A percentile compares a stretch with the other conserved stretches of the same genome.
Conservation (phyloP, 2,113 vertebrate genomes). For the Bagarius yarrelli region DNA sequence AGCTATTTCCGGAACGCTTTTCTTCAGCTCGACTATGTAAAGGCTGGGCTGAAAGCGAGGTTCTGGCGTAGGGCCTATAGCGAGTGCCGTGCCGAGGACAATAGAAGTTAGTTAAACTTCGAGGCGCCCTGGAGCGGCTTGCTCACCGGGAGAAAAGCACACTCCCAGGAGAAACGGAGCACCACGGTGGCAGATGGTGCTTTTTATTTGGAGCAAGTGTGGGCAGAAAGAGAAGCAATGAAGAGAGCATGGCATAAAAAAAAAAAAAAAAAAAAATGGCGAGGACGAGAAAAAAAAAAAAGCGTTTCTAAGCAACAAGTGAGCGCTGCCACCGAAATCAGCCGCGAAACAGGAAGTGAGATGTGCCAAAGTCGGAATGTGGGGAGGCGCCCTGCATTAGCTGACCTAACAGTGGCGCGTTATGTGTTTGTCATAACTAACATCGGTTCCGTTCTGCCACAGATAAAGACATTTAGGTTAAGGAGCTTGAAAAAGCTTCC, state of each 20-base stretch:
- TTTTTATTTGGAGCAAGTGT: slow-evolving; percentile 54
- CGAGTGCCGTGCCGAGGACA: slow-evolving; percentile 22
- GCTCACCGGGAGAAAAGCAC: slow-evolving; percentile 45
- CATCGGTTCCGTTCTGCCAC: background rate
- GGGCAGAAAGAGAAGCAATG: slow-evolving; percentile 41
- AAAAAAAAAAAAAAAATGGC: slow-evolving; percentile 13
- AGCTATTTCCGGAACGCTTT: slow-evolving; percentile 39
- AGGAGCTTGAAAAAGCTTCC: background rate
- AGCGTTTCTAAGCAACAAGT: slow-evolving; percentile 56
- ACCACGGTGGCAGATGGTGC: slow-evolving; percentile 51
- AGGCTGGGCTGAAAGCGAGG: slow-evolving; percentile 28
- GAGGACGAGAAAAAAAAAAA: slow-evolving; percentile 20
- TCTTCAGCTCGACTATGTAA: background rate
- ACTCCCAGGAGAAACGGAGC: slow-evolving; percentile 39
- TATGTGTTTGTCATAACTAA: background rate
- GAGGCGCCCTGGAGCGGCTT: slow-evolving; percentile 41
- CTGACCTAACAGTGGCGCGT: background rate
- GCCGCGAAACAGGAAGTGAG: slow-evolving; percentile 41
- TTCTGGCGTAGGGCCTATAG: slow-evolving; percentile 37
- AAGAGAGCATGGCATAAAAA: slow-evolving; percentile 13
- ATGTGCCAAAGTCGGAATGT: slow-evolving; percentile 33
- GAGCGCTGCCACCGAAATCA: slow-evolving; percentile 26
- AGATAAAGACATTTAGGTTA: background rate
- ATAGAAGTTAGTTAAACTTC: slow-evolving; percentile 44
- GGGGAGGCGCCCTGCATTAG: slow-evolving; percentile 31